Percentiles rank a stretch among this genome's conserved stretches.
phyloP scores from a whole-genome alignment of 2,113 vertebrate species.

The Etia nguti region DNA sequence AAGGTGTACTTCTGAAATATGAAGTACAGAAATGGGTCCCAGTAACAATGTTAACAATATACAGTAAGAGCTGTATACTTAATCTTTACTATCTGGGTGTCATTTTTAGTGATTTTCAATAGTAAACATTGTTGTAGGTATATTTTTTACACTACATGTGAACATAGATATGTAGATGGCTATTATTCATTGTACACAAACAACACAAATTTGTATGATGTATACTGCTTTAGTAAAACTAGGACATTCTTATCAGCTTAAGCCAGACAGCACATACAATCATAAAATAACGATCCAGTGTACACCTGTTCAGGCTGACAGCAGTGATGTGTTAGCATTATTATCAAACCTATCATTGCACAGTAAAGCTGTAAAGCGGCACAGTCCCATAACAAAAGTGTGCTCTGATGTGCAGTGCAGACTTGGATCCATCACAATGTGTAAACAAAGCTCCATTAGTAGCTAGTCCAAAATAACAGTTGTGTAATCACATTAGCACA shows the following conservation, averaged over 20 bases:
- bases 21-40: neutral
- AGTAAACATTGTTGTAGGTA: neutral
- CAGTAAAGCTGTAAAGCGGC: neutral
- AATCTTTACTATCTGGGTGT: too few species aligned
- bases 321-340: neutral
- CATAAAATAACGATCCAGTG: slow-evolving; percentile 21
- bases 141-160: neutral
- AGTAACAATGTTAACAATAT: neutral
- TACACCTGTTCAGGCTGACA: neutral
- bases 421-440: slow-evolving; percentile 3
- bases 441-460: slow-evolving; percentile 19
- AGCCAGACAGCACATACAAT: neutral
- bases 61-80: neutral
- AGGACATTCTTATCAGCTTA: slow-evolving; percentile 42
- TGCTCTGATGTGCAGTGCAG: neutral
- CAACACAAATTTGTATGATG: neutral
- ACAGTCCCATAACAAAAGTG: neutral
- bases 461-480: slow-evolving; percentile 37
- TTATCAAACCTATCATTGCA: neutral
- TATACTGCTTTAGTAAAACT: neutral
- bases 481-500: slow-evolving; percentile 50
- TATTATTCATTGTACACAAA: fast-evolving
- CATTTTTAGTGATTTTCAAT: neutral
- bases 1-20: neutral
- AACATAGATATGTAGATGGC: neutral